A percentile compares a stretch with the other conserved stretches of the same genome.
Conservation (phyloP, 92 coral and sea anemone species). For the Bergia puertoricense region DNA sequence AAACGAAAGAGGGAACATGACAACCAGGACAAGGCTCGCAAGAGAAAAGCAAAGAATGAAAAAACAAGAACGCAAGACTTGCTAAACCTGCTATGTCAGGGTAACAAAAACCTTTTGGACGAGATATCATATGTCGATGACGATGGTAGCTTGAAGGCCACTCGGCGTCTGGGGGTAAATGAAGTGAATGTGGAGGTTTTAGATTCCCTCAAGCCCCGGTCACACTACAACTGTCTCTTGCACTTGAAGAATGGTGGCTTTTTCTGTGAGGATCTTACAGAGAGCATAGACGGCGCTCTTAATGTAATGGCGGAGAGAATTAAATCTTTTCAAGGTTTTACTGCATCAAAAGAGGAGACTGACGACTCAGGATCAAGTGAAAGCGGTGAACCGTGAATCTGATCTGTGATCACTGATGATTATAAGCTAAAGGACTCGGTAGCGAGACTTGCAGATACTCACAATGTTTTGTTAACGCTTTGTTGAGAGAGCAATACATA, state of each 20-base stretch:
- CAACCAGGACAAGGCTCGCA: constrained; percentile 3
- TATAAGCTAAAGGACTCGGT: constrained; percentile 32
- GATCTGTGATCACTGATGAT: constrained; percentile 23
- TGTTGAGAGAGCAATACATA: constrained; percentile 12
- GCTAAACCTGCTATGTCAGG: constrained; percentile 17
- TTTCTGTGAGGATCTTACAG: constrained; percentile 28
- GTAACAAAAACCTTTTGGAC: constrained; percentile 9
- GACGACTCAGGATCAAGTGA: constrained; percentile 35
- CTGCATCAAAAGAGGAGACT: constrained; percentile 21
- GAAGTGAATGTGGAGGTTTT: constrained; percentile 14
- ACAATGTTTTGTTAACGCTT: constrained; percentile 17
- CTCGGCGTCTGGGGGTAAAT: constrained; percentile 10
- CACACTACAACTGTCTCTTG: constrained; percentile 37
- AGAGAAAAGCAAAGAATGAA: constrained; percentile 7
- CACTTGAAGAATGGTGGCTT: constrained; percentile 34
- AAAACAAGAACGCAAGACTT: not conserved
- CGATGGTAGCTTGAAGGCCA: constrained; percentile 12
- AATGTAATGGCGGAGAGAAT: constrained; percentile 16
- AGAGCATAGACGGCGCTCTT: constrained; percentile 12
- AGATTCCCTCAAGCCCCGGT: constrained; percentile 35
- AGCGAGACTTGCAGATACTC: constrained; percentile 29
- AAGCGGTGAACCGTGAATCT: constrained; percentile 31
- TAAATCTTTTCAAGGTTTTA: constrained; percentile 23
- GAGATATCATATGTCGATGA: constrained; percentile 8
- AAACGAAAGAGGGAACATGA: constrained; percentile 7